Conservation (phyloP, 2,888 invertebrate species). For the Amiota mariae region DNA sequence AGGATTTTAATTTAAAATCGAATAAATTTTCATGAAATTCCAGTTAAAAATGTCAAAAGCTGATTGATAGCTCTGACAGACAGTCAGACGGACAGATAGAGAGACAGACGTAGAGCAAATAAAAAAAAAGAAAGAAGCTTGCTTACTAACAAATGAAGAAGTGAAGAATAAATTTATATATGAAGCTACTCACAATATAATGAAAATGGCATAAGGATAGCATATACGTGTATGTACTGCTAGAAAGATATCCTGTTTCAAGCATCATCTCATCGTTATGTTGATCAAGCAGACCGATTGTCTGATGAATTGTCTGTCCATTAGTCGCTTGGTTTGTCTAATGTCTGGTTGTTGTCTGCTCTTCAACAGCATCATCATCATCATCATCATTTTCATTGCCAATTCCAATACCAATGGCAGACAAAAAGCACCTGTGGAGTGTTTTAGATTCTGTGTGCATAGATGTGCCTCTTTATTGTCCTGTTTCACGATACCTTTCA, state of each 20-base stretch:
- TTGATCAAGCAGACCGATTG: neutral
- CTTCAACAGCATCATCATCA: constrained; percentile 3
- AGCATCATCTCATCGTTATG: neutral
- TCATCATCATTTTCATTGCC: neutral
- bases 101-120: constrained; percentile 1
- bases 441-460: constrained; percentile 11
- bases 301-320: neutral
- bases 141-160: no score
- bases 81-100: constrained; percentile 47
- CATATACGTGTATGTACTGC: neutral
- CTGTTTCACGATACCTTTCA: neutral
- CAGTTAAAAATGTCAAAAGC: constrained; percentile 69
- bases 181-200: constrained; percentile 8
- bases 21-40: constrained; percentile 68
- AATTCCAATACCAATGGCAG: neutral
- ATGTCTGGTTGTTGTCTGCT: neutral
- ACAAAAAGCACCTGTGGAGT: constrained; percentile 26
- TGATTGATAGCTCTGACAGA: constrained; percentile 27
- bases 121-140: neutral
- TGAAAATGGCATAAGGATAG: constrained; percentile 6
- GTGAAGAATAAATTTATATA: neutral
- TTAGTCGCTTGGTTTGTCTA: neutral
- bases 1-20: constrained; percentile 63
- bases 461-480: neutral
- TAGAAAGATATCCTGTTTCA: constrained; percentile 26